These are phyloP conservation scores for Emydura subglobosa DNA, from an alignment of 2,113 vertebrate species.

Conservation along the genomic window DNA sequence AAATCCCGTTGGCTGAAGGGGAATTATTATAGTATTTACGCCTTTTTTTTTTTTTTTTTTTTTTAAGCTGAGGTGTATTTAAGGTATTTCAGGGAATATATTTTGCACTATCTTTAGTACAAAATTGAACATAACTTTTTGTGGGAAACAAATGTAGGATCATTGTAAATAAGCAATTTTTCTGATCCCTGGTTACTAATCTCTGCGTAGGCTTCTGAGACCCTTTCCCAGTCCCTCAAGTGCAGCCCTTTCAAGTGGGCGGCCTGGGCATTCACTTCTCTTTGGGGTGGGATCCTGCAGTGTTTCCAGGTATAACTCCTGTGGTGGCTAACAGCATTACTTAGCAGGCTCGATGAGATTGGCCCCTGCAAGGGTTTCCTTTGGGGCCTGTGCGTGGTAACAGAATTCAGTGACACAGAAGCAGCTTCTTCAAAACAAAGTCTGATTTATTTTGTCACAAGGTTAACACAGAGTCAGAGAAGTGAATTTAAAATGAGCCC, in stretches of 20 bases:
- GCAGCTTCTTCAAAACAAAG: neutral
- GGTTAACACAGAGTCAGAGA: neutral
- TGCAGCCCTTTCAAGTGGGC: neutral
- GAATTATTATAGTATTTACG: neutral
- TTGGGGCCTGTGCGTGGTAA: neutral
- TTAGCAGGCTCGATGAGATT: neutral
- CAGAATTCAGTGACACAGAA: neutral
- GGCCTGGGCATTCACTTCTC: neutral
- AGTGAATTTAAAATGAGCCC: neutral
- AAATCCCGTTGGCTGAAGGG: neutral
- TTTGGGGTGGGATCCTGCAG: neutral
- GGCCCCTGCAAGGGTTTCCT: neutral
- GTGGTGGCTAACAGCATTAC: neutral
- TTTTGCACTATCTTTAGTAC: neutral
- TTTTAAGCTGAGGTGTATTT: neutral
- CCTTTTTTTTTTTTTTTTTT: neutral
- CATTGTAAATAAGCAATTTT: neutral
- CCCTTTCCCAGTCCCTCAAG: neutral
- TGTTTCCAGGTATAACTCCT: neutral
- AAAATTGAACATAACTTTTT: neutral
- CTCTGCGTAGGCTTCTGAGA: neutral
- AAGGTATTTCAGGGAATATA: neutral
- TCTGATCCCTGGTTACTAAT: neutral
- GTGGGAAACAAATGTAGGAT: neutral
- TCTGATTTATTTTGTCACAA: neutral